Conservation (phyloP, 2,888 invertebrate genomes). For the Phania funesta region DNA sequence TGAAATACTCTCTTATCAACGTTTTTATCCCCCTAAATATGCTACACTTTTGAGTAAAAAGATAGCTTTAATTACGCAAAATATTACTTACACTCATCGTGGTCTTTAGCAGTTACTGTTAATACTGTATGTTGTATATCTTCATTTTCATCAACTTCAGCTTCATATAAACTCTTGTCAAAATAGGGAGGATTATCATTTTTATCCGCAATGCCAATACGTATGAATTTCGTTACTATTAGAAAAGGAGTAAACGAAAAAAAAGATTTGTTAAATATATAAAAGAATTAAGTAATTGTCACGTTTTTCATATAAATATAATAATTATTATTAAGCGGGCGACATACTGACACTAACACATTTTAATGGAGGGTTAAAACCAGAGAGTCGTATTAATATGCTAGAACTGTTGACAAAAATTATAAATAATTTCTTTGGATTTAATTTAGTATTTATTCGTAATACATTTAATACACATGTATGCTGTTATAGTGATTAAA, state of each 20-base stretch:
- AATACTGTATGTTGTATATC: slow-evolving; percentile 98
- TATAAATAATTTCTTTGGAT: slow-evolving; percentile 15
- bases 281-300: slow-evolving; percentile 72
- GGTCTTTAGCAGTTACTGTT: slow-evolving; percentile 99
- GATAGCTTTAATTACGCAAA: background rate
- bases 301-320: slow-evolving; percentile 70
- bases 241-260: background rate
- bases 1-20: background rate
- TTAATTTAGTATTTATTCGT: background rate
- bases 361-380: background rate
- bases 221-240: slow-evolving; percentile 98
- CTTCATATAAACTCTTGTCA: slow-evolving; percentile 97
- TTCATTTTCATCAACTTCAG: slow-evolving; percentile 98
- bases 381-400: slow-evolving; percentile 45
- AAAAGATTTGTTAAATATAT: slow-evolving; percentile 29
- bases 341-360: background rate
- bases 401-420: background rate
- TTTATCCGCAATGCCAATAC: slow-evolving; percentile 98
- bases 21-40: background rate
- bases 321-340: slow-evolving; percentile 17
- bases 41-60: background rate
- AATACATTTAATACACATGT: background rate
- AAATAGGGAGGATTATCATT: slow-evolving; percentile 99
- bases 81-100: slow-evolving; percentile 96
- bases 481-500: background rate